Percentiles rank a stretch among this genome's conserved stretches.
Conservation (phyloP, 1,140 invertebrate genomes). For the Gryllus bimaculatus region DNA sequence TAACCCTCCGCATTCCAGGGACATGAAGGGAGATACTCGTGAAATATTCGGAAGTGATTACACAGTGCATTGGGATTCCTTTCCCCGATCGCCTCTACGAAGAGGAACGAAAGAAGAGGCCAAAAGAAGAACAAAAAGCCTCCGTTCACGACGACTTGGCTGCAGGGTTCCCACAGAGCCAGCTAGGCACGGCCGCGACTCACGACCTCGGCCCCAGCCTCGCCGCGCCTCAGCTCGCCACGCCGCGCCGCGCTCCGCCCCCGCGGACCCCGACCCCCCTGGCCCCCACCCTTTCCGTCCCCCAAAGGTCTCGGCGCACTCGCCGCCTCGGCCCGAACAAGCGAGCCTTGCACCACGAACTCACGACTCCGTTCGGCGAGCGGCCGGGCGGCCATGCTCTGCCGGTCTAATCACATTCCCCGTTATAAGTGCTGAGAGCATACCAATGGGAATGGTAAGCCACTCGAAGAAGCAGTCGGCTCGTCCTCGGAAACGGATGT, state of each 20-base stretch:
- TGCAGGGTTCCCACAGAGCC: background rate
- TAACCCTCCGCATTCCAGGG: too few species aligned
- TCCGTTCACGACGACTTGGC: too few species aligned
- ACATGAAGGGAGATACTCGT: background rate
- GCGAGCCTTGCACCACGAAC: slow-evolving; percentile 2
- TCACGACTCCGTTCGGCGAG: background rate
- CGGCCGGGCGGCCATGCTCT: background rate
- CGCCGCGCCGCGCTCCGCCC: too few species aligned
- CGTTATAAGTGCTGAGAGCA: background rate
- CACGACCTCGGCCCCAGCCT: background rate
- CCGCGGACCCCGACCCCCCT: too few species aligned
- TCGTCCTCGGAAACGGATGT: too few species aligned
- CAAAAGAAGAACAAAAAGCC: background rate
- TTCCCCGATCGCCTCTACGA: background rate
- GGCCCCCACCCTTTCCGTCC: background rate
- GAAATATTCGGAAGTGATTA: background rate
- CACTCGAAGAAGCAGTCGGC: too few species aligned
- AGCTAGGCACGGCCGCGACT: background rate
- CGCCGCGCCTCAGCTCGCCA: background rate
- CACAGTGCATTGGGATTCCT: background rate
- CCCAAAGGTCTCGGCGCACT: background rate
- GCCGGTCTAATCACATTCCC: background rate
- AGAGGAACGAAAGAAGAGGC: too few species aligned
- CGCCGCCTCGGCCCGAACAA: background rate
- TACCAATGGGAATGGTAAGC: background rate